phyloP scores from a whole-genome alignment of 2,888 invertebrate genomes.

The Amaurobius ferox region DNA sequence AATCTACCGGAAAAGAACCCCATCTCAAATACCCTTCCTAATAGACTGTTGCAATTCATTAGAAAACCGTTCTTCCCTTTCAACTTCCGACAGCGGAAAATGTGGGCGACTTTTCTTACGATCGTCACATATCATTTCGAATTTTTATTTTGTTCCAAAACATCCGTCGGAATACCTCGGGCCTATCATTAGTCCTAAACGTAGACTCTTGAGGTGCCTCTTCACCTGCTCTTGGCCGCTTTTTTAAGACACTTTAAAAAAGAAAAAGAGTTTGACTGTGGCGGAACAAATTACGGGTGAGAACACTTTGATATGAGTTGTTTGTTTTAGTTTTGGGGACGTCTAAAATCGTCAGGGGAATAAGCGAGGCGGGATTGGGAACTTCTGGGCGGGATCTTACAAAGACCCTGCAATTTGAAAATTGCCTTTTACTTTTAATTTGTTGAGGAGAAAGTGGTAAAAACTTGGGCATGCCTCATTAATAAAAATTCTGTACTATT shows the following conservation, averaged over 20 bases:
- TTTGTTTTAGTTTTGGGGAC: neutral
- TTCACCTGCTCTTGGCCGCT: slow-evolving; percentile 37
- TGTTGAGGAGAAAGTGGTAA: too few relatives aligned
- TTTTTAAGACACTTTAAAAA: neutral
- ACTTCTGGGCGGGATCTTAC: neutral
- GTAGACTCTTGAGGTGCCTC: slow-evolving; percentile 37
- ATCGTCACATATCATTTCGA: slow-evolving; percentile 15
- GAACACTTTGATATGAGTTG: neutral
- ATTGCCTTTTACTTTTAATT: too few relatives aligned
- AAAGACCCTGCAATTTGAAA: too few relatives aligned
- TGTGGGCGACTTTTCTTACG: slow-evolving; percentile 11
- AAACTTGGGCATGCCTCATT: too few relatives aligned
- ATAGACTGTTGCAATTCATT: slow-evolving; percentile 13
- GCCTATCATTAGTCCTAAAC: slow-evolving; percentile 58
- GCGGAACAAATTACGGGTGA: slow-evolving; percentile 10
- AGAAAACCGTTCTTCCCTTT: slow-evolving; percentile 3
- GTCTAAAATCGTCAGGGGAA: neutral
- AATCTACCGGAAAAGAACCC: neutral
- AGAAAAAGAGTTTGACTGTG: neutral
- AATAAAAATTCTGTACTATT: too few relatives aligned
- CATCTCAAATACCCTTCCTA: neutral
- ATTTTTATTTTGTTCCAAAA: slow-evolving; percentile 56
- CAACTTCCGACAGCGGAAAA: neutral
- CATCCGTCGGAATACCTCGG: slow-evolving; percentile 39
- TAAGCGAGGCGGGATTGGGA: neutral